Conservation (phyloP, 2,888 invertebrate genomes). For the Tachystola acroxantha region DNA sequence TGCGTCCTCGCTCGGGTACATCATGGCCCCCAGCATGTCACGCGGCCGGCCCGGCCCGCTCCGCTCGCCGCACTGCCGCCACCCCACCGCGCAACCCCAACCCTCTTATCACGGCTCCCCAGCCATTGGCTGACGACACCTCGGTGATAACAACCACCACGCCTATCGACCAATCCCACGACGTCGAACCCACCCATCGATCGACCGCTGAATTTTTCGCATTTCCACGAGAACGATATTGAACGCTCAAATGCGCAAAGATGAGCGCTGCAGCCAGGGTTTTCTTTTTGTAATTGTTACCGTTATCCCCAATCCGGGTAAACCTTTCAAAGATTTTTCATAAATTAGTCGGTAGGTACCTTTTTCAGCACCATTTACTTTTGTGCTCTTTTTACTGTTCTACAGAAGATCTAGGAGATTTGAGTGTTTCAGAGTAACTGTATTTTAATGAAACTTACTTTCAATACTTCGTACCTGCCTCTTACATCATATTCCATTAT, state of each 20-base stretch:
- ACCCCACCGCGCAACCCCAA: slow-evolving; percentile 64
- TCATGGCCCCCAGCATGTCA: slow-evolving; percentile 71
- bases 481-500: too few species aligned
- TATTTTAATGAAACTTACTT: too few species aligned
- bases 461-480: too few species aligned
- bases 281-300: slow-evolving; percentile 30
- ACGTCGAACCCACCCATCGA: slow-evolving; percentile 58
- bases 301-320: slow-evolving; percentile 23
- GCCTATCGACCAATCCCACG: slow-evolving; percentile 64
- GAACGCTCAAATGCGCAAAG: slow-evolving; percentile 58
- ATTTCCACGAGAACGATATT: slow-evolving; percentile 54
- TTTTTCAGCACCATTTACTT: too few species aligned
- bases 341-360: neutral
- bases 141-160: slow-evolving; percentile 66
- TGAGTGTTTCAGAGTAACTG: too few species aligned
- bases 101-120: slow-evolving; percentile 58
- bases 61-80: slow-evolving; percentile 59
- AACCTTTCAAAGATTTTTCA: slow-evolving; percentile 2
- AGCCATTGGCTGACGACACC: slow-evolving; percentile 53
- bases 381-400: too few species aligned
- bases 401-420: too few species aligned
- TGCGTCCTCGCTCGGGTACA: slow-evolving; percentile 64
- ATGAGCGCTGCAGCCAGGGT: slow-evolving; percentile 35
- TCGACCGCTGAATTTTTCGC: slow-evolving; percentile 63
- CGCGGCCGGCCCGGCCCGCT: slow-evolving; percentile 54